Evolutionary conservation across 2,797 vertebrate genomes (phyloP), one percentile per base, ranked within the genome.

Genomic region (Myiotriccus ornatus): DNA sequence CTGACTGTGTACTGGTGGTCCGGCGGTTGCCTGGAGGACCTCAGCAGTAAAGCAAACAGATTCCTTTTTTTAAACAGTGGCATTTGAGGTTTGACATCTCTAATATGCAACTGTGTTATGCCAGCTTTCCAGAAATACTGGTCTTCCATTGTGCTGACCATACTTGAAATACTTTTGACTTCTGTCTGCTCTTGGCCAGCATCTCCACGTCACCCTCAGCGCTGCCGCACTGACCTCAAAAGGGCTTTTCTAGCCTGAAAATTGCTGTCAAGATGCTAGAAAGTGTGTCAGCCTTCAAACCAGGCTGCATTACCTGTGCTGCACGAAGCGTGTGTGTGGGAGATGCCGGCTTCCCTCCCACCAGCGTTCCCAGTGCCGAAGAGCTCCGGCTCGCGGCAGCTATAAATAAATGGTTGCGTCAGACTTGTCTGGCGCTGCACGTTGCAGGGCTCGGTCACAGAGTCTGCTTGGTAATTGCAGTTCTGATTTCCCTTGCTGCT

Each of bases 101-200:
- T 93, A 87, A 84, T 91, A 90, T 76, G 90, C 59, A 63, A 46
- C 74, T 79, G 74, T 50, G 44, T 86, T 90, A 94, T 89, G 92
- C 89, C 78, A 94, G 30, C 87, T 93, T 96, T 97, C 96, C 96
- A 95, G 95, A 97, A 97, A 92, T 93, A 94, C 94, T 88, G 62
- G 87, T 93, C 77, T 94, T 91, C 79, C 52, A 39, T 93, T 87
- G 68, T 83, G 24, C 74, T 86, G 75, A 41, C 71, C 76, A 59
- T 95, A 68, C 83, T 86, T 87, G 49, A 92, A 89, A 93, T 95
- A 67, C 57, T 88, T 96, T 44, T 2, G 7, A n/a, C 37, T 88
- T 28, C 39, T 67, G 50, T 47, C 62, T 91, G 67, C 67, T 69
- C 63, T 64, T 67, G 73, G 74, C 78, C 56, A 17, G 63, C 34